Percentiles rank a stretch among this genome's conserved stretches.
Conservation (phyloP, 2,113 vertebrate genomes). For the Engraulis encrasicolus region DNA sequence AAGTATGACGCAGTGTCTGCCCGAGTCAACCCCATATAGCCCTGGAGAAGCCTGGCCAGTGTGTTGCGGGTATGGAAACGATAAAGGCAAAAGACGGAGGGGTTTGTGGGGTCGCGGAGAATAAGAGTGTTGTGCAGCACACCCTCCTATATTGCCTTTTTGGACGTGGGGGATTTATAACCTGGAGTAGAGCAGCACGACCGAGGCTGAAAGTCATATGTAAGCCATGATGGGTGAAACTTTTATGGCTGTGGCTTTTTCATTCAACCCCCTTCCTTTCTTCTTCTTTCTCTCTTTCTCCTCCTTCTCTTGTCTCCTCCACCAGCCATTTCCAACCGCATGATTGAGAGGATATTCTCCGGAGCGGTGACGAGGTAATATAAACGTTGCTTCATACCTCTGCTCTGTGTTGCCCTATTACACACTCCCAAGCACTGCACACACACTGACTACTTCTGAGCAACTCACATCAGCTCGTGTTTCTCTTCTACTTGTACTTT, state of each 20-base stretch:
- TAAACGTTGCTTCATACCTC: neutral
- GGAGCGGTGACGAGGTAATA: slow-evolving; percentile 90
- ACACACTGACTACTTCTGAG: neutral
- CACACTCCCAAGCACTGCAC: neutral
- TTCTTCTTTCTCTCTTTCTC: slow-evolving; percentile 15
- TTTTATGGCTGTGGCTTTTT: slow-evolving; percentile 33
- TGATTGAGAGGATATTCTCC: slow-evolving; percentile 94
- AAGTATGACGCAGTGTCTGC: slow-evolving; percentile 66
- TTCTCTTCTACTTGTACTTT: neutral
- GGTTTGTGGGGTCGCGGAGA: neutral
- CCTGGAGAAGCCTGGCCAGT: slow-evolving; percentile 54
- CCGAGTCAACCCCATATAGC: neutral
- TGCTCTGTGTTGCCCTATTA: neutral
- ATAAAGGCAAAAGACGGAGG: slow-evolving; percentile 25
- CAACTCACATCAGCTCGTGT: neutral
- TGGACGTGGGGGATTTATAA: slow-evolving; percentile 57
- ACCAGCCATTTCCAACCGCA: slow-evolving; percentile 85
- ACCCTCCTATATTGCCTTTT: slow-evolving; percentile 24
- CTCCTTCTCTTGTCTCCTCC: slow-evolving; percentile 40
- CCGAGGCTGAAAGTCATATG: slow-evolving; percentile 51
- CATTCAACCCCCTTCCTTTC: neutral
- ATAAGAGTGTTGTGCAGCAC: slow-evolving; percentile 22
- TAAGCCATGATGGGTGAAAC: slow-evolving; percentile 27
- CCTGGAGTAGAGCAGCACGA: slow-evolving; percentile 57
- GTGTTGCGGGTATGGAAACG: slow-evolving; percentile 59